These are phyloP conservation scores for Stichodactyla helianthus DNA, from an alignment of 64 coral and sea anemone species.

Conservation along the genomic window DNA sequence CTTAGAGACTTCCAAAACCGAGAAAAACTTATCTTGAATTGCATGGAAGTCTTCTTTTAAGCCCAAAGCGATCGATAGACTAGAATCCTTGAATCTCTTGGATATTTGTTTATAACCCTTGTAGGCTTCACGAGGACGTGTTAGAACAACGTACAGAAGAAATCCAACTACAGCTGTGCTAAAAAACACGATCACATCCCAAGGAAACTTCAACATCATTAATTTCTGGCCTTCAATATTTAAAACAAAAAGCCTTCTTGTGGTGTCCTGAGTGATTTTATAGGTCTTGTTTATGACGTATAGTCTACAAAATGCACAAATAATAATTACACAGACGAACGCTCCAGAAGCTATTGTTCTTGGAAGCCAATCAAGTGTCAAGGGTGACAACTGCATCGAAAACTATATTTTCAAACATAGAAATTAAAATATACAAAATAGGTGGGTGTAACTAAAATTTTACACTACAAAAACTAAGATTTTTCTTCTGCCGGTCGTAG, in stretches of 20 bases:
- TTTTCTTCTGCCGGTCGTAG: too few species aligned
- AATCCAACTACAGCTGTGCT: slow-evolving; percentile 57
- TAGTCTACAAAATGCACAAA: neutral
- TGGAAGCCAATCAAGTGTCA: slow-evolving; percentile 15
- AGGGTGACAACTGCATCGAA: neutral
- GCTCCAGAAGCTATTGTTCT: neutral
- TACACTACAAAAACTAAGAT: too few species aligned
- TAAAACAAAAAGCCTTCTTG: neutral
- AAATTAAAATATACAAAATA: neutral
- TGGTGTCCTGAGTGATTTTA: neutral
- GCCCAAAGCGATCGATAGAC: slow-evolving; percentile 56
- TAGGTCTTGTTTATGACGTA: neutral
- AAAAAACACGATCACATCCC: slow-evolving; percentile 65
- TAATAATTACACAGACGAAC: neutral
- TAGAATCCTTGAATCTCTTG: slow-evolving; percentile 58
- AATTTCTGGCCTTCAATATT: neutral
- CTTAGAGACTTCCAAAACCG: slow-evolving; percentile 70
- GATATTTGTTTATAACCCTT: slow-evolving; percentile 65
- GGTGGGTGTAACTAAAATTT: neutral
- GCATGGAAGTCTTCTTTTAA: slow-evolving; percentile 67
- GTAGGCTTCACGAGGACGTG: slow-evolving; percentile 66
- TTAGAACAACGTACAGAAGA: slow-evolving; percentile 58
- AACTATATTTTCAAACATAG: neutral
- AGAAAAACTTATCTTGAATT: slow-evolving; percentile 77
- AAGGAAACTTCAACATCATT: slow-evolving; percentile 68